Evolutionary conservation across 2,888 invertebrate genomes (phyloP).

Genomic region (Torymus auratus): DNA sequence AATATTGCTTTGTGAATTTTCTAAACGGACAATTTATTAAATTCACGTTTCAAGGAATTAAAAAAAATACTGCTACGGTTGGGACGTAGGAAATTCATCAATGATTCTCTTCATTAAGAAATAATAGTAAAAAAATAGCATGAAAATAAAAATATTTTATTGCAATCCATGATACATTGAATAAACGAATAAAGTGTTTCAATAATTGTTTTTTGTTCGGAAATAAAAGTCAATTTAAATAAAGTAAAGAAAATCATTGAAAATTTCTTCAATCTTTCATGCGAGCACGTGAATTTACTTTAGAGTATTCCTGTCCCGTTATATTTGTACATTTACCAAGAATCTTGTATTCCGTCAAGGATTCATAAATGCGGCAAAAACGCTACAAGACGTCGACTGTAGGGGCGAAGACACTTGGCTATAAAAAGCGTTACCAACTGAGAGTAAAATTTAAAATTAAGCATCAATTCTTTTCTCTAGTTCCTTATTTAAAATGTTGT

Average conservation of each 20-base stretch:
- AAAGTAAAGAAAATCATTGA: constrained; percentile 34
- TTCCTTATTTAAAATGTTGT: no score
- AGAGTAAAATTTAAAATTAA: no score
- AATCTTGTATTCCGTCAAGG: constrained; percentile 7
- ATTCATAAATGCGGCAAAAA: no score
- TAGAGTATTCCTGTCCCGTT: constrained; percentile 19
- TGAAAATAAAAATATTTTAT: constrained; percentile 6
- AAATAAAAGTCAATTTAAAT: no score
- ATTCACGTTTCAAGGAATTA: constrained; percentile 15
- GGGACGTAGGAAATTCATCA: constrained; percentile 46
- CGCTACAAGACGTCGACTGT: no score
- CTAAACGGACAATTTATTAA: background rate
- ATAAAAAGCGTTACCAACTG: no score
- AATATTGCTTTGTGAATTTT: background rate
- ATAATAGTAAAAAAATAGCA: background rate
- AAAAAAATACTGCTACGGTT: constrained; percentile 53
- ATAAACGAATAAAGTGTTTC: background rate
- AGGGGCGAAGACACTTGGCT: no score
- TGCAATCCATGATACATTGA: background rate
- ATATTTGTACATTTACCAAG: constrained; percentile 42
- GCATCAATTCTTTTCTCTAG: no score
- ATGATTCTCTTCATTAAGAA: constrained; percentile 29
- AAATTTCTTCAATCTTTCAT: constrained; percentile 15
- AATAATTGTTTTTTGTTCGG: no score
- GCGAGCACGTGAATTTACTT: background rate